phyloP scores from a whole-genome alignment of 2,797 vertebrate species.

The Tolypeutes matacus region DNA sequence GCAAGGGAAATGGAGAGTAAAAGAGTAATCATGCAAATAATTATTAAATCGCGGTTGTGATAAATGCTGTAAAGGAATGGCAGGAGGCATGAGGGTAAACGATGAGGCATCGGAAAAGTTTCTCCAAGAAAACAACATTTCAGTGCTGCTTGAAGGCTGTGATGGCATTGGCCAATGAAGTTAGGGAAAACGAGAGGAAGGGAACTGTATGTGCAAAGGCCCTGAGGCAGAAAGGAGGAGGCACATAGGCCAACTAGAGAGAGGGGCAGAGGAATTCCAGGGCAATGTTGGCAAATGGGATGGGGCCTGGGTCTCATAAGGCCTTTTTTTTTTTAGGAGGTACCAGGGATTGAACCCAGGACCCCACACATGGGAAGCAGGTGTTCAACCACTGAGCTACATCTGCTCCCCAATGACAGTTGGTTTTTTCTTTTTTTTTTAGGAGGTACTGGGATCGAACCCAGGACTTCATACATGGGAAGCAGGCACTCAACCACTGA shows the following conservation, averaged over 20 bases:
- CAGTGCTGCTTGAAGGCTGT: not conserved
- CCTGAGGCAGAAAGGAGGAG: slow-evolving; percentile 32
- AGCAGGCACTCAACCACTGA: too few species aligned
- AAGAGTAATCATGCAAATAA: not conserved
- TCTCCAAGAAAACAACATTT: not conserved
- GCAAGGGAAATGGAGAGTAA: not conserved
- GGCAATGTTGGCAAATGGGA: not conserved
- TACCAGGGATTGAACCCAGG: too few species aligned
- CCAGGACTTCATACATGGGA: too few species aligned
- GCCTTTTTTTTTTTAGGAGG: not conserved
- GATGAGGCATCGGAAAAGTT: not conserved
- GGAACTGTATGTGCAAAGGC: not conserved
- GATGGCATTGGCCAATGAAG: not conserved
- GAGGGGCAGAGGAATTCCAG: not conserved
- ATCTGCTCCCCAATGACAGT: too few species aligned
- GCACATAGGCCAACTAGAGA: too few species aligned
- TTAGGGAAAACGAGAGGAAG: not conserved
- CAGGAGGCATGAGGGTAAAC: not conserved
- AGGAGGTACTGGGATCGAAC: too few species aligned
- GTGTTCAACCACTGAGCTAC: too few species aligned
- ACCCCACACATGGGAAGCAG: too few species aligned
- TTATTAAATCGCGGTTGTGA: not conserved
- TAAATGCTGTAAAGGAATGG: not conserved
- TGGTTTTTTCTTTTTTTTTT: too few species aligned
- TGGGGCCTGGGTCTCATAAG: not conserved